phyloP scores from a whole-genome alignment of 2,888 invertebrate species.

The Cataglyphis altisquamis region DNA sequence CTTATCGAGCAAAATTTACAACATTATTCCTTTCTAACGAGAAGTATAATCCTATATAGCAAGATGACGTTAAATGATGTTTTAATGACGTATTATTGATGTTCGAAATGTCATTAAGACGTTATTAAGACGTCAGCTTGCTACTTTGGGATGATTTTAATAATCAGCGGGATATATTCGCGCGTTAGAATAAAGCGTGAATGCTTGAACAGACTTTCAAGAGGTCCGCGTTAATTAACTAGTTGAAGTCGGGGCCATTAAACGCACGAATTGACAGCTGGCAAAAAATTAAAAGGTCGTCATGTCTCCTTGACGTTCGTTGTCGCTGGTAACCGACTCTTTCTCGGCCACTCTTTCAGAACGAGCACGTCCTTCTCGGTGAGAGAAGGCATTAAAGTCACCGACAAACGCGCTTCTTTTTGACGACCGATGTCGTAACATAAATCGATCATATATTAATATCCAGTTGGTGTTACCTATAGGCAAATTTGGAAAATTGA shows the following conservation, averaged over 20 bases:
- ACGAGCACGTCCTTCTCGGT: slow-evolving; percentile 12
- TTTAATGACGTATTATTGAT: too few species aligned
- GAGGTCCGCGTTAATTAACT: slow-evolving; percentile 31
- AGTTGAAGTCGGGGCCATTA: not conserved
- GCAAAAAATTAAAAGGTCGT: slow-evolving; percentile 41
- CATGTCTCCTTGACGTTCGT: slow-evolving; percentile 22
- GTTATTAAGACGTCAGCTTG: too few species aligned
- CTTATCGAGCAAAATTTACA: not conserved
- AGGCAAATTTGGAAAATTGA: not conserved
- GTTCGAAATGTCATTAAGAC: too few species aligned
- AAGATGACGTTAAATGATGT: too few species aligned
- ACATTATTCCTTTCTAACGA: not conserved
- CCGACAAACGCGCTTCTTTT: slow-evolving; percentile 20
- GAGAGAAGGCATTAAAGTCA: slow-evolving; percentile 39
- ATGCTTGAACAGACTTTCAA: not conserved
- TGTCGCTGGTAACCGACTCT: slow-evolving; percentile 16
- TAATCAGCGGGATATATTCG: not conserved
- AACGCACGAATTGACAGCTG: slow-evolving; percentile 32
- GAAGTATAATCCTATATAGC: not conserved
- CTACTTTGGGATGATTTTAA: slow-evolving; percentile 2
- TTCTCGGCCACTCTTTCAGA: not conserved
- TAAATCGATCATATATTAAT: not conserved
- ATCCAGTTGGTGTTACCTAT: not conserved
- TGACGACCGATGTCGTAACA: slow-evolving; percentile 7
- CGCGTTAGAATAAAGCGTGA: not conserved